A percentile compares a stretch with the other conserved stretches of the same genome.
These are phyloP conservation scores for Drosophila quinaria DNA, from an alignment of 2,888 invertebrate species.

Conservation along the genomic window DNA sequence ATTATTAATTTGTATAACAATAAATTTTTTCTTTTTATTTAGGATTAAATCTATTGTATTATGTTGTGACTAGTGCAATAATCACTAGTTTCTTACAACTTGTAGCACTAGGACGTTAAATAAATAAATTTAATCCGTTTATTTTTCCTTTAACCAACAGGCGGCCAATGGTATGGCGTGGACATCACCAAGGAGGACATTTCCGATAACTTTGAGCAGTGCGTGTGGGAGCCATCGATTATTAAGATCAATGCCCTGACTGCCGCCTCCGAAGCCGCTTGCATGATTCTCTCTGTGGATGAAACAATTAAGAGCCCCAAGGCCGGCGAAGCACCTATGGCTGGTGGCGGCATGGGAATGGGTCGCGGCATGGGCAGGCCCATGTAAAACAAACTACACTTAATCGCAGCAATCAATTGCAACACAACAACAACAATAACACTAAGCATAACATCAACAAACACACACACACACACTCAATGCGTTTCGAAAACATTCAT, in stretches of 20 bases:
- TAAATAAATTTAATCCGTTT: not conserved
- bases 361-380: constrained; percentile 92
- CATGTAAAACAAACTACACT: constrained; percentile 85
- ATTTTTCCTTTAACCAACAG: constrained; percentile 85
- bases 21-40: too few species aligned
- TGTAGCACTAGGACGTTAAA: too few species aligned
- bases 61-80: too few species aligned
- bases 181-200: constrained; percentile 98
- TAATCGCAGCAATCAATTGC: constrained; percentile 22
- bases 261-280: constrained; percentile 98
- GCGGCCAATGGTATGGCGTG: constrained; percentile 96
- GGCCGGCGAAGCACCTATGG: constrained; percentile 85
- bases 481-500: constrained; percentile 49
- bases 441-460: constrained; percentile 42
- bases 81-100: too few species aligned
- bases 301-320: constrained; percentile 98
- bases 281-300: constrained; percentile 97
- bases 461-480: constrained; percentile 35
- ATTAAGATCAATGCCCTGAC: constrained; percentile 98
- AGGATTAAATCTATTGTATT: too few species aligned
- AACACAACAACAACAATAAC: constrained; percentile 32
- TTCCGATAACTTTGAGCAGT: constrained; percentile 95
- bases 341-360: constrained; percentile 86
- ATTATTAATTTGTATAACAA: not conserved
- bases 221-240: constrained; percentile 99